Base-by-base conservation (phyloP, 1,140 invertebrate species). In the Eriosoma lanigerum region DNA sequence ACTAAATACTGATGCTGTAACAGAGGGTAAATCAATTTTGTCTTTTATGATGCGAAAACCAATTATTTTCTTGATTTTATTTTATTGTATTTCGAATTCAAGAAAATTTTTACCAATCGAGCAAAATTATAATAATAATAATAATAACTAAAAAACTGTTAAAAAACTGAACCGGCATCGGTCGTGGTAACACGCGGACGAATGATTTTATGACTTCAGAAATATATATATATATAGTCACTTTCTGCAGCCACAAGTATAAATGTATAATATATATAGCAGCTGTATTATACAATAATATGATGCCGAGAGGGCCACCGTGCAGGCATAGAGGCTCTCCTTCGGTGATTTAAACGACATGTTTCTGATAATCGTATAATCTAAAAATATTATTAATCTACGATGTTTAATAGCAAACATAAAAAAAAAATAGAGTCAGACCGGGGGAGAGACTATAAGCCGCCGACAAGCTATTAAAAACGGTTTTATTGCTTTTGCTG, bases 361-460 rank as follows among this genome's bases (percentile, higher is more conserved):
- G 75, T 78, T 78, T 78, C 75, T 78, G 75, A 78, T 78, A 62
- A 78, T 78, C 75, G 75, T 78, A 78, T 78, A 78, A 78, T 78
- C 75, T 78, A 78, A 78, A 78, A 78, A 78, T 78, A 78, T 78
- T 78, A 78, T 78, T 78, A 78, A 60, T 78, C 75, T 78, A 78
- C 54, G 56, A 78, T 46, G 32, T 78, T 78, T 78, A 78, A 78
- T 78, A 78, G 75, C 75, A 60, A 78, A 78, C 75, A 60, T 60
- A 78, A 78, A 78, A 78, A 78, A 78, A 44, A 44, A n/a, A 44
- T 38, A 17, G 26, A 75, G 29, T 58, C 21, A 9, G 29, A 75
- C 52, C 13, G 46, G 21, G 54, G 32, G 52, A 44, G 26, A n/a
- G 52, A 32, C 3, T 13, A 48, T 60, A 76, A 76, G 75, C 75